phyloP scores from a whole-genome alignment of 2,113 vertebrate genomes.

The Plestiodon gilberti region DNA sequence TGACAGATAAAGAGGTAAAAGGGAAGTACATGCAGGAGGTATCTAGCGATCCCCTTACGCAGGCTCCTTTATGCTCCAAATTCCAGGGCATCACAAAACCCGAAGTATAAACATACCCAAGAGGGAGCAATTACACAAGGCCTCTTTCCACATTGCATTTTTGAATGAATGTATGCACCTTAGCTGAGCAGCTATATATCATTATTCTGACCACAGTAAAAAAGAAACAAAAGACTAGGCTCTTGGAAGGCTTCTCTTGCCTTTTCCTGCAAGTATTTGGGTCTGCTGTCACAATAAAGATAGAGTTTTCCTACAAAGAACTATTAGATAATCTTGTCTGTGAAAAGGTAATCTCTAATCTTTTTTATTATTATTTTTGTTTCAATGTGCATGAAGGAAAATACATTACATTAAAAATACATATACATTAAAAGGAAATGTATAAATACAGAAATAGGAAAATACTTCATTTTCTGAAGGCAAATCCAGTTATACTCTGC shows the following conservation, averaged over 20 bases:
- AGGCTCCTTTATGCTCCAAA: constrained; percentile 20
- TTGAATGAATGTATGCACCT: constrained; percentile 56
- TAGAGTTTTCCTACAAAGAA: constrained; percentile 74
- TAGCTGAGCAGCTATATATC: constrained; percentile 64
- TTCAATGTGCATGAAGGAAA: constrained; percentile 68
- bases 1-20: constrained; percentile 62
- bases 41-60: constrained; percentile 23
- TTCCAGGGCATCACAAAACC: constrained; percentile 38
- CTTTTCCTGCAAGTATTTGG: constrained; percentile 77
- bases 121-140: constrained; percentile 60
- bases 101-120: constrained; percentile 58
- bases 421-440: constrained; percentile 75
- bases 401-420: too few species aligned
- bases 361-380: constrained; percentile 80
- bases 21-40: constrained; percentile 42
- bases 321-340: constrained; percentile 74
- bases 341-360: constrained; percentile 64
- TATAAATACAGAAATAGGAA: constrained; percentile 71
- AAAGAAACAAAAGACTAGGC: constrained; percentile 57
- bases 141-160: constrained; percentile 57
- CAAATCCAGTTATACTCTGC: constrained; percentile 65
- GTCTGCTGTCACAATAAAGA: constrained; percentile 72
- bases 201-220: constrained; percentile 72
- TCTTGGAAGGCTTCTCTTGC: constrained; percentile 72
- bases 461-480: constrained; percentile 67